Conservation (phyloP, 2,113 vertebrate genomes). For the Prinia subflava region DNA sequence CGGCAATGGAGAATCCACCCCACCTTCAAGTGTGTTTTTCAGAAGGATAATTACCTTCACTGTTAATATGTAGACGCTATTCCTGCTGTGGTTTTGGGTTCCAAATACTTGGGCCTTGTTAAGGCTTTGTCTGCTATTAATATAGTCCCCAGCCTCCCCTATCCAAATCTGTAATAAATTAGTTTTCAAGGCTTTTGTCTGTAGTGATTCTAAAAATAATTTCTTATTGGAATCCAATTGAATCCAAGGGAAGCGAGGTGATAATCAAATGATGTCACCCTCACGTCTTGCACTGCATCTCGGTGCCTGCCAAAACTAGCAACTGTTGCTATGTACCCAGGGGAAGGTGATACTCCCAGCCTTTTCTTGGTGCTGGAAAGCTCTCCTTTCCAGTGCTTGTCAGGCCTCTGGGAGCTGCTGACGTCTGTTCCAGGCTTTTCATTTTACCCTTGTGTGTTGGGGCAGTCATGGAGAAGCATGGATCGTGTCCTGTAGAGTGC, state of each 20-base stretch:
- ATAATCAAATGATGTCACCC: slow-evolving; percentile 55
- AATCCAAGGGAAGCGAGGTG: slow-evolving; percentile 23
- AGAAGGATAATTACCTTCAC: background rate
- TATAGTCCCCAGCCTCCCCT: background rate
- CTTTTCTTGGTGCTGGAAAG: background rate
- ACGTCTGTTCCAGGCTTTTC: background rate
- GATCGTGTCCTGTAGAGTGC: background rate
- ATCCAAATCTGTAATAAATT: background rate
- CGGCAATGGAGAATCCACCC: background rate
- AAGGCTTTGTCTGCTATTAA: slow-evolving; percentile 3
- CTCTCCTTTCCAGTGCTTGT: background rate
- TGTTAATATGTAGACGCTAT: background rate
- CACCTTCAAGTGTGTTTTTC: background rate
- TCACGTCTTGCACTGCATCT: slow-evolving; percentile 26
- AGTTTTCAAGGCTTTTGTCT: slow-evolving; percentile 34
- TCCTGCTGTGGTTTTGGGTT: background rate
- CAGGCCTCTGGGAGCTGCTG: background rate
- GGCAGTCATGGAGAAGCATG: background rate
- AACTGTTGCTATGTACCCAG: slow-evolving; percentile 59
- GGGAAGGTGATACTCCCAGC: slow-evolving; percentile 39
- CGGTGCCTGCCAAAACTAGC: slow-evolving; percentile 18
- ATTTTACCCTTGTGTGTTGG: background rate
- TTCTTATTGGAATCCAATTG: slow-evolving; percentile 29
- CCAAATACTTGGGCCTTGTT: background rate
- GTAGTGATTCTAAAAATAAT: slow-evolving; percentile 41